Evolutionary conservation across 2,113 vertebrate species (phyloP).

Genomic region (Astur gentilis): DNA sequence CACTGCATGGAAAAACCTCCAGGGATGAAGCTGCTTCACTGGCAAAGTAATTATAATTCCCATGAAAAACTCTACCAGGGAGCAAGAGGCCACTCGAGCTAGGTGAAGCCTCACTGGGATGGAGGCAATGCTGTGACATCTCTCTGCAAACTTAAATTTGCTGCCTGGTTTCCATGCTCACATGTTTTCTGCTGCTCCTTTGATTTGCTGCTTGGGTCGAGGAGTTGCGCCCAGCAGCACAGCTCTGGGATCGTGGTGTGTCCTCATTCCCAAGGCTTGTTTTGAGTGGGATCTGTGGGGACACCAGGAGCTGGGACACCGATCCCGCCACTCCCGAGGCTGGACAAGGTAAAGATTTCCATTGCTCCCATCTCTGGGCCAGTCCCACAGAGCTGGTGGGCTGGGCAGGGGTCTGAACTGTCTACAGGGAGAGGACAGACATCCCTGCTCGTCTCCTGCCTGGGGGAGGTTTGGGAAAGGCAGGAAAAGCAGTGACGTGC

Average conservation of each 20-base stretch:
- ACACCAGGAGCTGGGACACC: not conserved
- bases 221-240: not conserved
- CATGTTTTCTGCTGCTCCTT: not conserved
- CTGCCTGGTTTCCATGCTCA: not conserved
- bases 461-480: not conserved
- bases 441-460: not conserved
- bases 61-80: not conserved
- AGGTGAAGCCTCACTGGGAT: not conserved
- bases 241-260: not conserved
- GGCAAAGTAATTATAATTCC: not conserved
- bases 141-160: not conserved
- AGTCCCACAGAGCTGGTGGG: not conserved
- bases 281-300: not conserved
- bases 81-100: not conserved
- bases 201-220: rapidly evolving
- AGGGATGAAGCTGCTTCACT: rapidly evolving
- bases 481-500: not conserved
- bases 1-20: not conserved
- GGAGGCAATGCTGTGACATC: not conserved
- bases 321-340: rapidly evolving
- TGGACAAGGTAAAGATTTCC: not conserved
- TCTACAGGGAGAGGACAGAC: not conserved
- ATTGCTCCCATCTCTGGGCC: not conserved
- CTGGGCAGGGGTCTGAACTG: not conserved
- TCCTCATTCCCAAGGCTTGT: not conserved